A percentile compares a stretch with the other conserved stretches of the same genome.
phyloP scores from a whole-genome alignment of 64 coral and sea anemone species.

The Pocillopora verrucosa region DNA sequence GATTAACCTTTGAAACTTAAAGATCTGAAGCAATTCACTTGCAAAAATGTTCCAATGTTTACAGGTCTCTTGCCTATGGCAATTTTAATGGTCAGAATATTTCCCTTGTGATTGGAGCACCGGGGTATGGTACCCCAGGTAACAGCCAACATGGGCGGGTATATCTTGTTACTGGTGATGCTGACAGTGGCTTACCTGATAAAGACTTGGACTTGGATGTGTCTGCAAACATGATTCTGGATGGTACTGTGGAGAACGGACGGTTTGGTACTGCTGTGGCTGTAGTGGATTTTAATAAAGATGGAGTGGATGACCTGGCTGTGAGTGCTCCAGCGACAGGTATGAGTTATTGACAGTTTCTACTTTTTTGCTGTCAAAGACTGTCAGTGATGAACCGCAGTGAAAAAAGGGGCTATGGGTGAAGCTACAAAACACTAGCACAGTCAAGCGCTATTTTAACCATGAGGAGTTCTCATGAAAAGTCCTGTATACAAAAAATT shows the following conservation, averaged over 20 bases:
- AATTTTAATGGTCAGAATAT: conserved; percentile 52
- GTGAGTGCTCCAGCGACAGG: conserved; percentile 91
- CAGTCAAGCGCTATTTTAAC: too few species aligned
- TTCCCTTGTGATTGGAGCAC: conserved; percentile 72
- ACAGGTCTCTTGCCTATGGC: conserved; percentile 78
- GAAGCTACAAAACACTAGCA: too few species aligned
- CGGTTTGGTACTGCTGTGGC: conserved; percentile 85
- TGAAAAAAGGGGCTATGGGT: too few species aligned
- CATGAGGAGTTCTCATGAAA: too few species aligned
- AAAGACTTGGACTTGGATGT: conserved; percentile 73
- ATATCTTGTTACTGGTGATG: conserved; percentile 66
- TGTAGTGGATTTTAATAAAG: conserved; percentile 82
- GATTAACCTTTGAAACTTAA: not conserved
- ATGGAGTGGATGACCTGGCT: conserved; percentile 90
- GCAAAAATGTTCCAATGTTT: not conserved
- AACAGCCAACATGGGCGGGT: conserved; percentile 85
- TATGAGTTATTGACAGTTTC: not conserved
- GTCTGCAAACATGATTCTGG: conserved; percentile 64
- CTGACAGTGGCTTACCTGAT: conserved; percentile 42
- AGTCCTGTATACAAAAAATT: too few species aligned
- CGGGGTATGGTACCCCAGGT: conserved; percentile 80
- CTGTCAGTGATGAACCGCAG: too few species aligned
- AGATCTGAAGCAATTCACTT: too few species aligned
- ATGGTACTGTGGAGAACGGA: conserved; percentile 79
- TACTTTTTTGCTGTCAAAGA: not conserved